Evolutionary conservation across 1,140 invertebrate species (phyloP), one percentile per base, ranked within the genome.

Genomic region (Asbolus verrucosus): DNA sequence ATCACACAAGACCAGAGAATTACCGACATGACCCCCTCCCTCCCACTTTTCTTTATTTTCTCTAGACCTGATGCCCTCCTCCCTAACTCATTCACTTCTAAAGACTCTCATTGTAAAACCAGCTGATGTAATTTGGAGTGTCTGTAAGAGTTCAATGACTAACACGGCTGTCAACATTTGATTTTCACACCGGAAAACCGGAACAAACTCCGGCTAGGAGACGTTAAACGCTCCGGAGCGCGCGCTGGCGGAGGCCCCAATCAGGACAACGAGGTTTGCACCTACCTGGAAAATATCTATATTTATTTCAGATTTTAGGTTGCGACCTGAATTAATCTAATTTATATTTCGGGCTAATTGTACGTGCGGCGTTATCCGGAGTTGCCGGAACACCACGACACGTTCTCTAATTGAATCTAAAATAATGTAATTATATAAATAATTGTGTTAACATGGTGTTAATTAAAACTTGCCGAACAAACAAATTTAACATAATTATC

Each of bases 31-130:
- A 71, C 61, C 69, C 71, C 71, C 67, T 70, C 63, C 71, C 46
- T 63, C 61, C 41, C 31, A 61, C 60, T 69, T 71, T 71, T 67
- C 68, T 73, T 73, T 73, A 73, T 73, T 73, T 73, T 73, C 69
- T 71, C 72, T 69, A 61, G 61, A 63, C 61, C 36, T 61, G 43
- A 38, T 50, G 66, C 31, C 46, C 66, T 38, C 66, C 66, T 50
- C 46, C 66, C 36, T 36, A 67, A 62, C 39, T 63, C 61, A 63
- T 63, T 63, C 61, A 63, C 61, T 63, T 63, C 31, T 31, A 27
- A 62, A 62, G 36, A 62, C 31, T 38, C 36, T 62, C 60, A 63
- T 63, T 63, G 39, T 63, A 36, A 63, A 63, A 41, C 39, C 61
- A 63, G 61, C 61, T 41, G 39, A 39, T 41, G 61, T 63, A 63